Conservation (phyloP, 2,113 vertebrate species). For the Dendropsophus ebraccatus region DNA sequence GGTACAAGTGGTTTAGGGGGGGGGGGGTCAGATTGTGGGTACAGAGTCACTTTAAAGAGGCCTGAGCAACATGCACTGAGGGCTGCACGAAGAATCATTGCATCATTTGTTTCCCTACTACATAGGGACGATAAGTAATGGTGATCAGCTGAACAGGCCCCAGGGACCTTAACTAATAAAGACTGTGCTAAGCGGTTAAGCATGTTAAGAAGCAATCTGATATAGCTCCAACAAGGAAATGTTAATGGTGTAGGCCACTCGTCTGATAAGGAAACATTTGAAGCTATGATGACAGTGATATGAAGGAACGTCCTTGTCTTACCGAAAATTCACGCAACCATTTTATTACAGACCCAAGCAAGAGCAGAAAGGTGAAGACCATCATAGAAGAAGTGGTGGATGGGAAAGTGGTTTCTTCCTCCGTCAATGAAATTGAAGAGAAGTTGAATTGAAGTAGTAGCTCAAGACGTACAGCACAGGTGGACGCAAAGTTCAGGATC, state of each 20-base stretch:
- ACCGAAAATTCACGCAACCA: background rate
- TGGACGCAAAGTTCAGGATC: background rate
- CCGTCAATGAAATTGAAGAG: slow-evolving; percentile 61
- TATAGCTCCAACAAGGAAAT: background rate
- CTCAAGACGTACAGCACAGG: too few relatives aligned
- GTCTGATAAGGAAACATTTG: background rate
- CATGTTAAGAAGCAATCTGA: background rate
- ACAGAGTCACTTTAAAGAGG: too few relatives aligned
- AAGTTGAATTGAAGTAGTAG: background rate
- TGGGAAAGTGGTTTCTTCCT: slow-evolving; percentile 73
- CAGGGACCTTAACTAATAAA: too few relatives aligned
- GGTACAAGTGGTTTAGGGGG: too few relatives aligned
- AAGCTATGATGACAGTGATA: background rate
- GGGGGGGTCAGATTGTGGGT: too few relatives aligned
- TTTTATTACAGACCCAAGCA: slow-evolving; percentile 60
- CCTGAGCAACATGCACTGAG: too few relatives aligned
- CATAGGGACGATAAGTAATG: too few relatives aligned
- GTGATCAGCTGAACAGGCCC: too few relatives aligned
- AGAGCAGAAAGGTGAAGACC: slow-evolving; percentile 74
- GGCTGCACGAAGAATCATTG: too few relatives aligned
- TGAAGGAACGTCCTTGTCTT: background rate
- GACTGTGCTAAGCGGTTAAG: too few relatives aligned
- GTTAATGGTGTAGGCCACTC: background rate
- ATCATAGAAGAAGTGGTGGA: slow-evolving; percentile 75
- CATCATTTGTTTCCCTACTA: too few relatives aligned